Evolutionary conservation across 1,140 invertebrate genomes (phyloP), one percentile per base, ranked within the genome.

Genomic region (Tetraneura akinire): DNA sequence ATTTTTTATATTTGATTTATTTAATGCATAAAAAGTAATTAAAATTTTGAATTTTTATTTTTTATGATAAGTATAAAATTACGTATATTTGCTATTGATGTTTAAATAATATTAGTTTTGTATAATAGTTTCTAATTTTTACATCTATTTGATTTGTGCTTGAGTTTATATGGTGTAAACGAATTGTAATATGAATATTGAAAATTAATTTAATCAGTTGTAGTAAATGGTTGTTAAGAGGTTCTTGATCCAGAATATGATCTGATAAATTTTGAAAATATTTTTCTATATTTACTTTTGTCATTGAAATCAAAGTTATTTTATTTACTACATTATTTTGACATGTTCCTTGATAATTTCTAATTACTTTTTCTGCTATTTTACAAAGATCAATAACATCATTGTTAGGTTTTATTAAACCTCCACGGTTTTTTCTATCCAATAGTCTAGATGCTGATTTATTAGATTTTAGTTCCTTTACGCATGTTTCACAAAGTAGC

Each of bases 191-290:
- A 64, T 64, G 37, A 64, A 32, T 37, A 64, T 64, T 64, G 21
- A 37, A 64, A 64, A 64, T 64, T 37, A 64, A 64, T 64, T 64
- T 64, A 26, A 64, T 64, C 21, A 64, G 62, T 64, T 37, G 62
- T 26, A 64, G 26, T 23, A 64, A 64, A 18, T 64, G 62, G 29
- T 64, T 64, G 21, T 37, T 64, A 64, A 64, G 29, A 26, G 62
- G 29, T 23, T 64, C 62, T 64, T 64, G 62, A 37, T 64, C 29
- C 11, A 64, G n/a, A 23, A 64, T 64, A 37, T 64, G 62, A n/a
- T 11, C 6, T 42, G 62, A 64, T 64, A 64, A 4, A 37, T 64
- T 32, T 18, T 37, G 14, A 32, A 64, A 64, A 18, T 37, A 64
- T 37, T 18, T 64, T 26, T 64, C 18, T 37, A 42, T 68, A 16